Conservation (phyloP, 2,888 invertebrate species). For the Hyles lineata region DNA sequence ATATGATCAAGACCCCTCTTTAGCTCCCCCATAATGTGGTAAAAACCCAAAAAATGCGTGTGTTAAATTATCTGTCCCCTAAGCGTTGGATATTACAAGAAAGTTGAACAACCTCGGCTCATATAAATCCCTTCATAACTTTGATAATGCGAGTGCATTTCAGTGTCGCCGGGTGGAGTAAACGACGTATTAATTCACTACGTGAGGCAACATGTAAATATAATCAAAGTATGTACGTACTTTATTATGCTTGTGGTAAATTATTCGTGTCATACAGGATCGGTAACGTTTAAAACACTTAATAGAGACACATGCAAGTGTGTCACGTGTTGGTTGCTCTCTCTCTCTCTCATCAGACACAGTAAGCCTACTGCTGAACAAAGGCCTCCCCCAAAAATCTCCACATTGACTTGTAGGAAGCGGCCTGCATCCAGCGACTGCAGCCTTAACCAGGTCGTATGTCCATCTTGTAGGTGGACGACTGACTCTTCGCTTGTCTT, state of each 20-base stretch:
- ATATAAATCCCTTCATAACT: slow-evolving; percentile 18
- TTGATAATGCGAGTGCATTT: slow-evolving; percentile 26
- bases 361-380: too few relatives aligned
- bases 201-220: background rate
- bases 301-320: too few relatives aligned
- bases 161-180: background rate
- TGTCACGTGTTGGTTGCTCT: too few relatives aligned
- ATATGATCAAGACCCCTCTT: background rate
- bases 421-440: too few relatives aligned
- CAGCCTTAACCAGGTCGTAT: too few relatives aligned
- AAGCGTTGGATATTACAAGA: background rate
- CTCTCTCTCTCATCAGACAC: too few relatives aligned
- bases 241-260: background rate
- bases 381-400: too few relatives aligned
- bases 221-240: background rate
- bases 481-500: too few relatives aligned
- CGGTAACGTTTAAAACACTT: too few relatives aligned
- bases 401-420: too few relatives aligned
- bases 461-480: too few relatives aligned
- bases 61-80: background rate
- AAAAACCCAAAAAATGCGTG: background rate
- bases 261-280: too few relatives aligned
- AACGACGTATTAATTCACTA: slow-evolving; percentile 3
- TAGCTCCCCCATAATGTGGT: background rate
- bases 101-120: background rate